Base-by-base conservation (phyloP, 2,797 vertebrate species). In the Paratrypauchen microcephalus region DNA sequence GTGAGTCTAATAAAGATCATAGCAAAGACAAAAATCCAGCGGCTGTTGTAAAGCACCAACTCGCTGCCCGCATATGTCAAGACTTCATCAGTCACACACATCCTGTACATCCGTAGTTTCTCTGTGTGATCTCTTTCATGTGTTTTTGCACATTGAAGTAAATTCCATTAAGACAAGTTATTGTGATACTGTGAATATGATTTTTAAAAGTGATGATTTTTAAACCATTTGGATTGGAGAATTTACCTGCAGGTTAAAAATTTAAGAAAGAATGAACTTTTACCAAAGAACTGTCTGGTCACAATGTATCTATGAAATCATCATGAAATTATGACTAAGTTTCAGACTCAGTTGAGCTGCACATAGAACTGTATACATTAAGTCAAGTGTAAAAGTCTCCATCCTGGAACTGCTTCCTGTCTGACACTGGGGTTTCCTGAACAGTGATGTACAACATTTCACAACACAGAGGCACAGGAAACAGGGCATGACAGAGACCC, bases 1-100 rank as follows among this genome's bases (percentile, higher is more conserved):
- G 48, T 66, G 65, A 81, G 69, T 80, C 71, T 85, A 74, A 83
- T 65, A 81, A 82, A 78, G 72, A 75, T 77, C 70, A 74, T 13
- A 41, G 39, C 39, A 2, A 72, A 28, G 23, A 41, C 67, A 58
- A 50, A 75, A 69, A 88, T 86, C 80, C 65, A 81, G 50, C 48
- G 73, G 70, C 74, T 47, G 64, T 55, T 18, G 4, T 18, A 19
- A 55, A 36, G 45, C 45, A 18, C 63, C 1, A 21, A 65, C 54
- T 54, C 21, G 12, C 56, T 64, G 52, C 19, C 55, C 32, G 48
- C 28, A 59, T 36, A 9, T 6, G 67, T 58, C n/a, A 63, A 24
- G 32, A 39, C 41, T 52, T 52, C 50, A 52, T 21, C 19, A 9
- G 19, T n/a, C 19, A 50, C n/a, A n/a, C n/a, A n/a, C n/a, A n/a